Evolutionary conservation across 1,140 invertebrate species (phyloP), one percentile per base, ranked within the genome.

Genomic region (Diuraphis noxia): DNA sequence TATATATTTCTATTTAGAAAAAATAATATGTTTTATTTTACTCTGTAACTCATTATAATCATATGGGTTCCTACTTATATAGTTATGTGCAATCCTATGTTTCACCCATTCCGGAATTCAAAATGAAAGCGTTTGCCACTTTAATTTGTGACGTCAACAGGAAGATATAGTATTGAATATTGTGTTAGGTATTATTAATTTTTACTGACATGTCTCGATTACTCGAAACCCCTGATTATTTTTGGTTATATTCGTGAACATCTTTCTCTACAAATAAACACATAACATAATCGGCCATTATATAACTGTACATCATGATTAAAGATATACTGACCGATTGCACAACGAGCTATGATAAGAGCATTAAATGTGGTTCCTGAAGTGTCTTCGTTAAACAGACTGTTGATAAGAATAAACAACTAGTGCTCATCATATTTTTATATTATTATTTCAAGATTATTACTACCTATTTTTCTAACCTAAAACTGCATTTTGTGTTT

Each of bases 161-260:
- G 84, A 81, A 81, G 77, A 21, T 25, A 82, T 25, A 82, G 79
- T 82, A 38, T 82, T 82, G 79, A 40, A 41, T 81, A 82, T 40
- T 82, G 25, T 41, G 38, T 41, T 36, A n/a, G n/a, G n/a, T n/a
- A 79, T 82, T 82, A 81, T 82, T 41, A 85, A 13, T 36, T 49
- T 85, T 85, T 46, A 43, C n/a, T 46, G 40, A 46, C 13, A n/a
- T 25, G 6, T 38, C 38, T 40, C 40, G 30, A 38, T 81, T 81
- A 40, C 38, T 41, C 1, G 36, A 82, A 23, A 82, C 40, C 17
- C 38, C 40, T 30, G 1, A 82, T 38, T 82, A 30, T 10, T 81
- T 81, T 81, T 81, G 36, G 36, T 81, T 40, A 10, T 81, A 23
- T 81, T 81, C 79, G 79, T 81, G 38, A 40, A 82, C 9, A 82